A percentile compares a stretch with the other conserved stretches of the same genome.
Evolutionary conservation across 2,797 vertebrate genomes (phyloP).

Genomic region (Pelobates cultripes): DNA sequence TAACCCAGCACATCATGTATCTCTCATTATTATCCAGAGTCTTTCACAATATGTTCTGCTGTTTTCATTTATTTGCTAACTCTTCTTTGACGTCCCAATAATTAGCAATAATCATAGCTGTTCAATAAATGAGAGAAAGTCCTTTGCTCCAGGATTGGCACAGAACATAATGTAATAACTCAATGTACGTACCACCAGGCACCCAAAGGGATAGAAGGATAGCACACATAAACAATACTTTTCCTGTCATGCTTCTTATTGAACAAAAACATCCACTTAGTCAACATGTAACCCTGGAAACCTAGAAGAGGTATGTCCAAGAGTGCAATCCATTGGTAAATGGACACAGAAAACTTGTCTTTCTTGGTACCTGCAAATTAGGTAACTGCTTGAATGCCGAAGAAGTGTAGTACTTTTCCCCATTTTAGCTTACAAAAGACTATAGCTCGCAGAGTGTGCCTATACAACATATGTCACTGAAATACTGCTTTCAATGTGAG

Average conservation of each 20-base stretch:
- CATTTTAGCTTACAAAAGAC: too few species aligned
- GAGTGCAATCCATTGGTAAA: not conserved
- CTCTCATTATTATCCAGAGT: too few species aligned
- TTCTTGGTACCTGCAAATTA: not conserved
- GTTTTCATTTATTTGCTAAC: not conserved
- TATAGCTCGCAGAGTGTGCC: too few species aligned
- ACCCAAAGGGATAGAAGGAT: not conserved
- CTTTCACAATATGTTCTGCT: not conserved
- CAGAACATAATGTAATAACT: slow-evolving; percentile 30
- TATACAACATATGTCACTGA: too few species aligned
- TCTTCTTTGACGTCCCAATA: not conserved
- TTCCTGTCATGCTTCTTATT: slow-evolving; percentile 20
- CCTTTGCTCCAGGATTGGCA: not conserved
- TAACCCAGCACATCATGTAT: too few species aligned
- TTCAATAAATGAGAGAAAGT: slow-evolving; percentile 7
- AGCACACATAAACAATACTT: slow-evolving; percentile 18
- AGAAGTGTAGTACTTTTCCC: not conserved
- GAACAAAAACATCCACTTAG: not conserved
- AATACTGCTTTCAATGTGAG: too few species aligned
- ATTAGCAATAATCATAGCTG: not conserved
- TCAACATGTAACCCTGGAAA: not conserved
- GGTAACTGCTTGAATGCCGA: not conserved
- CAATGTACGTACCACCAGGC: not conserved
- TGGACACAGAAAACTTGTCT: not conserved
- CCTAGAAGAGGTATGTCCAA: not conserved